Conservation (phyloP, 2,888 invertebrate species). For the Dryomyza anilis region DNA sequence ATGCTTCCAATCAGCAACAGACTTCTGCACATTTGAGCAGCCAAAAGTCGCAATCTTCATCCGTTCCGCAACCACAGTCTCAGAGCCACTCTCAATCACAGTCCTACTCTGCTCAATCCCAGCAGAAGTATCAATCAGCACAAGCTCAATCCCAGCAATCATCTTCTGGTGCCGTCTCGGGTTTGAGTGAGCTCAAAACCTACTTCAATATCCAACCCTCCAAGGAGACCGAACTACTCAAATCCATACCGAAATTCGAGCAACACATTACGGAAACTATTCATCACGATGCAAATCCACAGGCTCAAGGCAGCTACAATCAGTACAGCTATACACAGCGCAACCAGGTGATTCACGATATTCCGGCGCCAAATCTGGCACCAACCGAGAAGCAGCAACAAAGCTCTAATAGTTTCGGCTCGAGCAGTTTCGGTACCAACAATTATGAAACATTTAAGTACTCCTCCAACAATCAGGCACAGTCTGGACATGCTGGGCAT, state of each 20-base stretch:
- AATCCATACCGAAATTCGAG: constrained; percentile 79
- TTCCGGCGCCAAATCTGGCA: constrained; percentile 57
- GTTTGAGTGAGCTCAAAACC: constrained; percentile 59
- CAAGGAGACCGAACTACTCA: constrained; percentile 71
- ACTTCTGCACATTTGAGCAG: constrained; percentile 26
- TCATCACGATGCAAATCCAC: constrained; percentile 36
- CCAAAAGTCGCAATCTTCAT: constrained; percentile 22
- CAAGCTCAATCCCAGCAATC: constrained; percentile 14
- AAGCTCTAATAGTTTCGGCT: neutral
- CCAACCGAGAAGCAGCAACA: constrained; percentile 38
- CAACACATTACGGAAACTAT: constrained; percentile 71
- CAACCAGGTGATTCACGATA: constrained; percentile 57
- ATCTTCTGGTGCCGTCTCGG: constrained; percentile 35
- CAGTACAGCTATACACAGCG: constrained; percentile 34
- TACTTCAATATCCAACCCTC: constrained; percentile 63
- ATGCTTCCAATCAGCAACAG: too few relatives aligned
- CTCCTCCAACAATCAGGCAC: too few relatives aligned
- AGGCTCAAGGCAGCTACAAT: constrained; percentile 35
- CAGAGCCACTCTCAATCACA: constrained; percentile 33
- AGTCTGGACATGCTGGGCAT: constrained; percentile 36
- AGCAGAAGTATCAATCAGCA: constrained; percentile 26
- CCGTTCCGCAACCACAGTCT: neutral
- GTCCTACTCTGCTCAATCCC: constrained; percentile 34
- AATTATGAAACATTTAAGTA: too few relatives aligned
- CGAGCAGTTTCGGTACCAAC: too few relatives aligned